These are phyloP conservation scores for Xiphophorus hellerii DNA, from an alignment of 2,113 vertebrate species.

Conservation along the genomic window DNA sequence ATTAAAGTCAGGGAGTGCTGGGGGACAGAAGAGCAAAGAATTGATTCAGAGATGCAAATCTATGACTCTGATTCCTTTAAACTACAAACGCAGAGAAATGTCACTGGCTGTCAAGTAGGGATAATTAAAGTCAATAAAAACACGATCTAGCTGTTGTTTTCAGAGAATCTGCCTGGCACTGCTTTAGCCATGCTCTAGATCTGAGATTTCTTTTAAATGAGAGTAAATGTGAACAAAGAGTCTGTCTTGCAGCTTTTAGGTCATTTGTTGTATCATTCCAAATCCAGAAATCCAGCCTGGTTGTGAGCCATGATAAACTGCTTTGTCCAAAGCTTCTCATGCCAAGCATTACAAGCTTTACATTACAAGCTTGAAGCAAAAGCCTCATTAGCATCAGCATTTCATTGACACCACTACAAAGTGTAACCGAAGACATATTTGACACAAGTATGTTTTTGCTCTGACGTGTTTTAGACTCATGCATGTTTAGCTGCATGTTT, in stretches of 20 bases:
- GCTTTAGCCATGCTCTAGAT: not conserved
- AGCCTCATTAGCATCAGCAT: slow-evolving; percentile 58
- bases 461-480: no score
- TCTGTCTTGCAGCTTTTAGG: slow-evolving; percentile 34
- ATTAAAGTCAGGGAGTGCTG: slow-evolving; percentile 24
- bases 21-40: not conserved
- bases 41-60: not conserved
- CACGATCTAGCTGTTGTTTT: not conserved
- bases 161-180: not conserved
- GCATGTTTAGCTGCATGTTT: no score
- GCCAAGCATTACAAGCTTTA: slow-evolving; percentile 13
- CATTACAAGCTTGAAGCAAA: slow-evolving; percentile 60
- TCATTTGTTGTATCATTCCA: slow-evolving; percentile 35
- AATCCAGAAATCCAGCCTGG: slow-evolving; percentile 43
- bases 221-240: not conserved
- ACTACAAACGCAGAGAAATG: not conserved
- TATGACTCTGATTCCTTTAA: not conserved
- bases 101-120: not conserved
- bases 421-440: not conserved
- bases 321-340: not conserved
- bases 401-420: slow-evolving; percentile 26
- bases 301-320: slow-evolving; percentile 55
- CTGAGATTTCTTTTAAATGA: not conserved
- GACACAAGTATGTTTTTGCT: no score
- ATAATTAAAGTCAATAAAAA: not conserved